Evolutionary conservation across 53 echinoderm and acorn worm genomes (phyloP).

Genomic region (Stichopus horrens): DNA sequence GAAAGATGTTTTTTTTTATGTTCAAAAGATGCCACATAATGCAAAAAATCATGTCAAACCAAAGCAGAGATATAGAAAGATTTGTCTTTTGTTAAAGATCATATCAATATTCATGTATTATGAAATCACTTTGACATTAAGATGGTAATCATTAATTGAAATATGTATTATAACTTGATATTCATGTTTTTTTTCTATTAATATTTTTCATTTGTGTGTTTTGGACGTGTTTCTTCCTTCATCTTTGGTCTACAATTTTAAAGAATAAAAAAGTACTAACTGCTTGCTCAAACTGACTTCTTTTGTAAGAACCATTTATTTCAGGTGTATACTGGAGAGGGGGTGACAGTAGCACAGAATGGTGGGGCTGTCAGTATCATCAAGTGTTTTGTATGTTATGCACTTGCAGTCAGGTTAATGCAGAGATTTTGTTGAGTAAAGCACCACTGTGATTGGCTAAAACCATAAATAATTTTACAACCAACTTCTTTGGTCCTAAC

Average conservation of each 20-base stretch:
- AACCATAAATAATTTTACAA: no score
- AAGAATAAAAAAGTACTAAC: slow-evolving; percentile 39
- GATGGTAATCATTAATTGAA: slow-evolving; percentile 12
- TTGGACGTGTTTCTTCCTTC: slow-evolving; percentile 6
- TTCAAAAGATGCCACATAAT: no score
- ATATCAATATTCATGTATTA: slow-evolving; percentile 4
- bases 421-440: no score
- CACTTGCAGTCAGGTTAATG: no score
- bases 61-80: neutral
- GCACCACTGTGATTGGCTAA: no score
- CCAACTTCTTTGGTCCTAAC: no score
- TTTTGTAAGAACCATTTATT: no score
- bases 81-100: neutral
- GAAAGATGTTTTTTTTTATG: no score
- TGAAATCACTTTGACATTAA: slow-evolving; percentile 33
- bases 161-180: slow-evolving; percentile 34
- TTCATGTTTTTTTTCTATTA: slow-evolving; percentile 8
- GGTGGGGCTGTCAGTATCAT: no score
- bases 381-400: no score
- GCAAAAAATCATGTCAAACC: neutral
- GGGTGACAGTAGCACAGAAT: no score
- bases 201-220: neutral
- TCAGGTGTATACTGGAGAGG: no score
- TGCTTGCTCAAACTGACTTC: slow-evolving; percentile 8
- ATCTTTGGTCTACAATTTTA: neutral